Percentiles rank a stretch among this genome's conserved stretches.
Evolutionary conservation across 2,888 invertebrate species (phyloP).

Genomic region (Troides aeacus): DNA sequence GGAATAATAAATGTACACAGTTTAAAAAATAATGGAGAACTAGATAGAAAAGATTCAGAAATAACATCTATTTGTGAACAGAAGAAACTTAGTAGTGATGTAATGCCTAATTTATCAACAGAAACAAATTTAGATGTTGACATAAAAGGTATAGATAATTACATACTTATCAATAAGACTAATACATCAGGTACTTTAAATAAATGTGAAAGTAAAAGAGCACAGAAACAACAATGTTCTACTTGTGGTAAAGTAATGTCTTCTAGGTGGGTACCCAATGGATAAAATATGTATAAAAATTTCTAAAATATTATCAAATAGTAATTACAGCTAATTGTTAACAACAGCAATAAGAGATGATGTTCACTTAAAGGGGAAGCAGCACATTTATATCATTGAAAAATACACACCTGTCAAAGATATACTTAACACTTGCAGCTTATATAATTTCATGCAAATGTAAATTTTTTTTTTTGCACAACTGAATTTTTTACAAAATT

Average conservation of each 20-base stretch:
- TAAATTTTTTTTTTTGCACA: too few species aligned
- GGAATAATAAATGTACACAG: background rate
- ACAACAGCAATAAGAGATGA: background rate
- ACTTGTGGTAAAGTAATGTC: constrained; percentile 78
- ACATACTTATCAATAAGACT: constrained; percentile 28
- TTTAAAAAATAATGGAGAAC: constrained; percentile 30
- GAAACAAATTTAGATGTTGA: constrained; percentile 33
- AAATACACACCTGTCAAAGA: too few species aligned
- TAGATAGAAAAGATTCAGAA: background rate
- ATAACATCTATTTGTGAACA: background rate
- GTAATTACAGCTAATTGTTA: too few species aligned
- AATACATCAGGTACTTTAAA: constrained; percentile 11
- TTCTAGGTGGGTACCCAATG: constrained; percentile 55
- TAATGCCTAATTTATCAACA: constrained; percentile 37
- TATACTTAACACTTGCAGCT: too few species aligned
- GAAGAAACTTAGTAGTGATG: constrained; percentile 37
- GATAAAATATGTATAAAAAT: background rate
- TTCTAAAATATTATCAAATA: background rate
- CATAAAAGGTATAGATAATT: constrained; percentile 27
- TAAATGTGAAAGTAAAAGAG: constrained; percentile 38
- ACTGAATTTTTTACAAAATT: too few species aligned
- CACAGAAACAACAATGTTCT: constrained; percentile 64
- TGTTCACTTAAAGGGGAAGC: too few species aligned
- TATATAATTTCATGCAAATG: too few species aligned
- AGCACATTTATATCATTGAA: too few species aligned